phyloP scores from a whole-genome alignment of 2,797 vertebrate species.

The Callimico goeldii region DNA sequence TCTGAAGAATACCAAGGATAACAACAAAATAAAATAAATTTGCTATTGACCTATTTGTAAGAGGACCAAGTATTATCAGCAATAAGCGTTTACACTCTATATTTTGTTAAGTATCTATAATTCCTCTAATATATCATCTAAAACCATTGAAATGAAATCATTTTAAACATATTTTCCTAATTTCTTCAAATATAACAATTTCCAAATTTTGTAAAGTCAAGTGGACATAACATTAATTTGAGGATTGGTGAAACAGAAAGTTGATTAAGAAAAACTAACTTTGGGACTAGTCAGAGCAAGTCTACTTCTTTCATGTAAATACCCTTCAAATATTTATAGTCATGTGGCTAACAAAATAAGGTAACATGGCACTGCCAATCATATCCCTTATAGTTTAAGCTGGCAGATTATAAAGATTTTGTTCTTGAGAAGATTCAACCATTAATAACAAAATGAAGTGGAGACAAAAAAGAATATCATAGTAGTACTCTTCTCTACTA shows the following conservation, averaged over 20 bases:
- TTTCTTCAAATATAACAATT: slow-evolving; percentile 9
- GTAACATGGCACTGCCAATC: neutral
- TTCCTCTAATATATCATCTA: neutral
- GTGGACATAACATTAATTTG: neutral
- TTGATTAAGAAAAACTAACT: neutral
- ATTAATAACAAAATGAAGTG: neutral
- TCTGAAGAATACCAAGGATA: slow-evolving; percentile 64
- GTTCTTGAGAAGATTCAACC: slow-evolving; percentile 12
- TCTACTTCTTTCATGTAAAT: neutral
- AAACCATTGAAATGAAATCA: neutral
- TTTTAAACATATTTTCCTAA: slow-evolving; percentile 23
- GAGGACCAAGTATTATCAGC: slow-evolving; percentile 32
- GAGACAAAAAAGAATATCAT: neutral
- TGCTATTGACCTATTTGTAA: slow-evolving; percentile 59
- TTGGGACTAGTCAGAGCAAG: neutral
- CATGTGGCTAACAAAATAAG: neutral
- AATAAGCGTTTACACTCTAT: neutral
- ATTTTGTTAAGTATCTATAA: neutral
- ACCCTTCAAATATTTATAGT: neutral
- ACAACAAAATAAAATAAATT: slow-evolving; percentile 78
- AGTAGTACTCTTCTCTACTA: neutral
- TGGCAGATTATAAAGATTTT: neutral
- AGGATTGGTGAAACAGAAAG: neutral
- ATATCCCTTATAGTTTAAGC: neutral
- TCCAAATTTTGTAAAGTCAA: slow-evolving; percentile 16